phyloP scores from a whole-genome alignment of 2,888 invertebrate genomes.

The Acanthosoma haemorrhoidale region DNA sequence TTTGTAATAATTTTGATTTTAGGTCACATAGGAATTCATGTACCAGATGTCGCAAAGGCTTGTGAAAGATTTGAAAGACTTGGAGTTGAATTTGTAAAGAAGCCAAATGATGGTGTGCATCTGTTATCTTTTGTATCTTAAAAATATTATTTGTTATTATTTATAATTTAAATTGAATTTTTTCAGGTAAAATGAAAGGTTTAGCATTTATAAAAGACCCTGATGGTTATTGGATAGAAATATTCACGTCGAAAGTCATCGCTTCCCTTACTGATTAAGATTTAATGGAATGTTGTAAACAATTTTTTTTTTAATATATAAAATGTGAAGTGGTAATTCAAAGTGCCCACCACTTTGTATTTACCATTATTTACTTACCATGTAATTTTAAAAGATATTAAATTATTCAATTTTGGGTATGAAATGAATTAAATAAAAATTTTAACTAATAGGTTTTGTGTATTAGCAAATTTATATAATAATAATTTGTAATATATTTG shows the following conservation, averaged over 20 bases:
- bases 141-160: neutral
- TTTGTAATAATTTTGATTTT: conserved; percentile 22
- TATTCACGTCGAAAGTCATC: conserved; percentile 52
- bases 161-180: neutral
- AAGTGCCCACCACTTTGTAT: too few relatives aligned
- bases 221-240: conserved; percentile 95
- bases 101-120: conserved; percentile 64
- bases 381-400: too few relatives aligned
- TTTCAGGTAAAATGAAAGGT: conserved; percentile 80
- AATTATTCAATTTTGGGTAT: too few relatives aligned
- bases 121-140: neutral
- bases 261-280: neutral
- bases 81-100: conserved; percentile 84
- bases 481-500: too few relatives aligned
- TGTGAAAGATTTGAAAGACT: conserved; percentile 80
- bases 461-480: too few relatives aligned
- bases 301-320: too few relatives aligned
- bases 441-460: too few relatives aligned
- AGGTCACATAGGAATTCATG: conserved; percentile 87
- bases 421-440: too few relatives aligned
- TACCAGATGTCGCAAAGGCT: conserved; percentile 81
- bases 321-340: too few relatives aligned
- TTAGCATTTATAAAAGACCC: conserved; percentile 93
- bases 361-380: too few relatives aligned
- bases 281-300: too few relatives aligned